Base-by-base conservation (phyloP, 1,140 invertebrate species). In the Anastrepha obliqua region DNA sequence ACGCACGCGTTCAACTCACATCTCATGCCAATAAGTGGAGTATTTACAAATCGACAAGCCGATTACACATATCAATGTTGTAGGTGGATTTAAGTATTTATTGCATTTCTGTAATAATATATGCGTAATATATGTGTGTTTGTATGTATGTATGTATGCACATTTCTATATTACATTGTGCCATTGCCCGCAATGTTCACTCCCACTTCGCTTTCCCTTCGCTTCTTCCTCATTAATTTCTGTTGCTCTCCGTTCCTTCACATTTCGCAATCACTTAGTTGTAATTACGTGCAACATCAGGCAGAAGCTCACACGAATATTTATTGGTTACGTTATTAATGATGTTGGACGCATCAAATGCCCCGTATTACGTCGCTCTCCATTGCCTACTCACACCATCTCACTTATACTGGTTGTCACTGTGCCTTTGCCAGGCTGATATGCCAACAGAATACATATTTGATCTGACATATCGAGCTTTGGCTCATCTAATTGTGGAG, bases 301-400 rank as follows among this genome's bases (percentile, higher is more conserved):
- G 47, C 74, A 8, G 55, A 74, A 55, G 44, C 74, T 81, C 74
- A 29, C 55, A 81, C 74, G 74, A 81, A 81, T 81, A 81, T 81
- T 81, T 81, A 81, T 81, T 81, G 74, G 74, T 81, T 81, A 81
- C 74, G 47, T 81, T 81, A 81, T 81, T 81, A 81, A 81, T 81
- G 74, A 81, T 81, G 74, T 81, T 55, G 15, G 9, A 11, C 74
- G n/a, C 55, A 81, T 81, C 47, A 81, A 81, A 81, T 81, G 47
- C 74, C 74, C 42, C 20, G 64, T 29, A 65, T n/a, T 29, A 29
- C 29, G 1, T 29, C 29, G 29, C 29, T 29, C 29, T 29, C 29
- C 29, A 29, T 29, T 29, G 29, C 29, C 29, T n/a, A 74, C 44
- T 11, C 42, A 15, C 8, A 39, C 13, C 44, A 81, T 1, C n/a